Conservation (phyloP, 2,888 invertebrate species). For the Parnassius apollo region DNA sequence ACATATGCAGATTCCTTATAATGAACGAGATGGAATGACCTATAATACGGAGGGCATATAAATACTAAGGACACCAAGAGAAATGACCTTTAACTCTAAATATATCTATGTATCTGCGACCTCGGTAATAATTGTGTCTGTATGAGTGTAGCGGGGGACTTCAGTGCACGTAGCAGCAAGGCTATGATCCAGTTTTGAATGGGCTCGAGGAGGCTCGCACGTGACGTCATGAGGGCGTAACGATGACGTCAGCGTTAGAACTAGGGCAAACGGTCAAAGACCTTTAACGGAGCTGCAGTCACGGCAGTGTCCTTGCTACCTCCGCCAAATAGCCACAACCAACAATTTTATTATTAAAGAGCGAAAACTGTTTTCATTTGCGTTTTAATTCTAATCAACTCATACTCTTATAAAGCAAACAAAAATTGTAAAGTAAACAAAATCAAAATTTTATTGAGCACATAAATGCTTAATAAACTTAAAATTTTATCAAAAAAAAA, state of each 20-base stretch:
- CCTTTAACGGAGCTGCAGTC: slow-evolving; percentile 61
- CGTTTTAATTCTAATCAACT: background rate
- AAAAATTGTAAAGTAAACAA: too few species aligned
- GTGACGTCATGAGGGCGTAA: slow-evolving; percentile 76
- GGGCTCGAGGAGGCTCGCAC: slow-evolving; percentile 63
- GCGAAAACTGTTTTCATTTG: background rate
- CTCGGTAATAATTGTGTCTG: slow-evolving; percentile 46
- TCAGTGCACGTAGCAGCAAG: slow-evolving; percentile 49
- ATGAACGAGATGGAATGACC: slow-evolving; percentile 37
- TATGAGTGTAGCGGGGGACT: slow-evolving; percentile 39
- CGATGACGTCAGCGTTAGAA: slow-evolving; percentile 69
- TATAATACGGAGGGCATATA: slow-evolving; percentile 38
- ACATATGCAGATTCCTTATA: background rate
- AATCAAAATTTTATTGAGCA: too few species aligned
- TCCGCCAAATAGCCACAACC: slow-evolving; percentile 10
- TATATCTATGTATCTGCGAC: slow-evolving; percentile 43
- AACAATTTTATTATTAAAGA: slow-evolving; percentile 5
- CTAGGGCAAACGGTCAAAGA: slow-evolving; percentile 71
- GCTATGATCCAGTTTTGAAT: slow-evolving; percentile 78
- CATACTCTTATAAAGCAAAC: too few species aligned
- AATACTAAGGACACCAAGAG: slow-evolving; percentile 47
- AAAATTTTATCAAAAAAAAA: too few species aligned
- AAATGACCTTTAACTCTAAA: slow-evolving; percentile 55
- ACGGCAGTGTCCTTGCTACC: slow-evolving; percentile 44
- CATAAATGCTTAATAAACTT: too few species aligned